Conservation (phyloP, 2,113 vertebrate genomes). For the Gila orcuttii region DNA sequence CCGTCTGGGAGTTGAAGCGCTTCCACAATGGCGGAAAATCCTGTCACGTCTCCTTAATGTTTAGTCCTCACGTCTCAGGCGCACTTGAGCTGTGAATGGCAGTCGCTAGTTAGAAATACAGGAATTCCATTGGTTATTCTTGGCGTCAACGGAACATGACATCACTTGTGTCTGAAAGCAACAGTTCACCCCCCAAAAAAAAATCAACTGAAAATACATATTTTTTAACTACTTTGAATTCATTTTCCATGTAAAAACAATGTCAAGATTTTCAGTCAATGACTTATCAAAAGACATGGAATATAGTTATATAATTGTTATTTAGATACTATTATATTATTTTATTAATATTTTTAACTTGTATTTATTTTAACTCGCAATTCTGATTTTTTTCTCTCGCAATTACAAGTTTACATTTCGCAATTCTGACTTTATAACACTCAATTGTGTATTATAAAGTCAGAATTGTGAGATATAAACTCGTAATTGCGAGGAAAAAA, state of each 20-base stretch:
- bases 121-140: constrained; percentile 22
- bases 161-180: not conserved
- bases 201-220: not conserved
- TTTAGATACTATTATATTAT: too few relatives aligned
- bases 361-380: too few relatives aligned
- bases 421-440: too few relatives aligned
- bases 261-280: not conserved
- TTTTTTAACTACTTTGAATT: not conserved
- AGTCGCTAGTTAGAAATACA: constrained; percentile 41
- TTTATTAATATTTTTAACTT: too few relatives aligned
- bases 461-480: too few relatives aligned
- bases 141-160: not conserved
- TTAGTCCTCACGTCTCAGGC: not conserved
- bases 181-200: not conserved
- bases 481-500: too few relatives aligned
- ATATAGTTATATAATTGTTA: not conserved
- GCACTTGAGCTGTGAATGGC: constrained; percentile 6
- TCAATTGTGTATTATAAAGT: too few relatives aligned
- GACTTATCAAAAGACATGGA: not conserved
- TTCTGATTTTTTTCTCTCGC: too few relatives aligned
- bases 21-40: not conserved
- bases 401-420: too few relatives aligned
- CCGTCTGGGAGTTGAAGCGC: not conserved
- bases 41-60: not conserved
- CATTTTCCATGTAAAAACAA: not conserved